These are phyloP conservation scores for Melanocharis versteri DNA, from an alignment of 2,113 vertebrate genomes.

Conservation along the genomic window DNA sequence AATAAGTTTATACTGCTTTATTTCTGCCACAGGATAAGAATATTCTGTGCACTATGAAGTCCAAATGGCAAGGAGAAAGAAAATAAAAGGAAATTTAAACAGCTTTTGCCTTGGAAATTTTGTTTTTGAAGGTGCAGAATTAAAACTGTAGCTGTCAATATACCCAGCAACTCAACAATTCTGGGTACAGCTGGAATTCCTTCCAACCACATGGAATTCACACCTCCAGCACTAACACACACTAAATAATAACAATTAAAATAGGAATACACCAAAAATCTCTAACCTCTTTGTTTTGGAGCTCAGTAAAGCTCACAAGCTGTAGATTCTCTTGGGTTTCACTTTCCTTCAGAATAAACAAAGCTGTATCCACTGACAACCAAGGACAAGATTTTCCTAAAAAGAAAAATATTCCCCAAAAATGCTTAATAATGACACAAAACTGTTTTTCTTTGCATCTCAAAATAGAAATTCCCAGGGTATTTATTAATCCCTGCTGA, in stretches of 20 bases:
- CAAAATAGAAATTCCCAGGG: neutral
- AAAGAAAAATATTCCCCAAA: neutral
- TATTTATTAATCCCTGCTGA: neutral
- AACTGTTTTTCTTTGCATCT: neutral
- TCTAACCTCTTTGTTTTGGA: conserved; percentile 82
- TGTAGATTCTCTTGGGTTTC: conserved; percentile 79
- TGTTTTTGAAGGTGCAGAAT: neutral
- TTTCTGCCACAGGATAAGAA: neutral
- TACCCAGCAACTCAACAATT: neutral
- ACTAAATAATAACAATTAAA: neutral
- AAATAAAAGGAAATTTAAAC: neutral
- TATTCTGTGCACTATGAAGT: neutral
- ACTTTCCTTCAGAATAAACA: conserved; percentile 80
- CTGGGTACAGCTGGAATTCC: neutral
- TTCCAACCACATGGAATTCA: neutral
- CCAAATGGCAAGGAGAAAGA: neutral
- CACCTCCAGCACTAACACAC: neutral
- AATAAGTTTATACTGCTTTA: neutral
- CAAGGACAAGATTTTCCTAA: conserved; percentile 77
- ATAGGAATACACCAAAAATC: neutral
- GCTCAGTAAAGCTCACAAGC: conserved; percentile 83
- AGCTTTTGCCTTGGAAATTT: neutral
- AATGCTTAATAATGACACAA: neutral
- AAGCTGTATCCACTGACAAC: conserved; percentile 84
- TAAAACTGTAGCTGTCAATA: neutral